Base-by-base conservation (phyloP, 2,888 invertebrate species). In the Listrodromus nycthemerus region DNA sequence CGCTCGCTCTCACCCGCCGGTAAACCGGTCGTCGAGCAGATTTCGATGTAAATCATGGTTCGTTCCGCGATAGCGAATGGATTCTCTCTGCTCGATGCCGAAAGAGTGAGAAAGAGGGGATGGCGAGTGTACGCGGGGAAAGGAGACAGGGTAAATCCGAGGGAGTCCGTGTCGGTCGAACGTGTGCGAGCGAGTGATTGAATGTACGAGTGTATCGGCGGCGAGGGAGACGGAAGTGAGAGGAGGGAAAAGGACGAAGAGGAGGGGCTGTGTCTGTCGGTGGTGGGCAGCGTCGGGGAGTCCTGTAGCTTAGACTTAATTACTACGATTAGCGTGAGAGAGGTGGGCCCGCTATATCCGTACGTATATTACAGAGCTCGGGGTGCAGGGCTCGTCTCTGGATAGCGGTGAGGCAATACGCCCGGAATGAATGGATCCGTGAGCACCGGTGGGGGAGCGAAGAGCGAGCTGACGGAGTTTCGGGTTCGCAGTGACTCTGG, bases 221-320 rank as follows among this genome's bases (percentile, higher is more conserved):
- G 4, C n/a, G 1, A 24, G 41, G 41, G 41, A 33, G 50, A 65
- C 8, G n/a, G 74, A 69, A 79, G 70, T 37, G 61, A 70, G 61
- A 69, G 24, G 52, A 66, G 66, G 7, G 27, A 37, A 50, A 73
- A 21, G 6, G 80, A 66, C 13, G 19, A 55, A 74, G 61, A 61
- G 45, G 70, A 55, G 48, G 27, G 67, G 8, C 24, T 63, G 61
- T 52, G 27, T 27, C 37, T 50, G 24, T 67, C 61, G 65, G 50
- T 55, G 52, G 74, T 55, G 74, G 69, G 52, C 77, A 74, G 73
- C 77, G 82, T 66, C 41, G 70, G 69, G 65, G 80, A 76, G 79
- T 85, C 87, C 89, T 88, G 87, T 88, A 89, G 89, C 89, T 91
- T 88, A 87, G 89, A 90, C 90, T 91, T 90, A 90, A 91, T 91